Conservation (phyloP, 2,888 invertebrate genomes). For the Harpalus rufipes region DNA sequence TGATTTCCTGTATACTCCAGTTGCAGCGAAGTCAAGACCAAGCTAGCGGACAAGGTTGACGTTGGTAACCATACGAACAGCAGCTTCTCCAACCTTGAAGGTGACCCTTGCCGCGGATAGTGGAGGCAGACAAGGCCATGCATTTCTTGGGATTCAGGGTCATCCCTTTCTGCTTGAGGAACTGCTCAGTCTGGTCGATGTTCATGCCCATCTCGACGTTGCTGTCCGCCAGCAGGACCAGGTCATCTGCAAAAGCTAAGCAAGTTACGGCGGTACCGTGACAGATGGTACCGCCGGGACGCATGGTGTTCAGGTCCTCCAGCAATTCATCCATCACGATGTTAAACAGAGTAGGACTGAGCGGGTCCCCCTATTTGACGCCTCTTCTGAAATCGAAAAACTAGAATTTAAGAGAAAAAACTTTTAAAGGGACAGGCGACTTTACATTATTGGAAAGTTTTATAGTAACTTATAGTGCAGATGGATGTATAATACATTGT, state of each 20-base stretch:
- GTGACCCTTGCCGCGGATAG: too few species aligned
- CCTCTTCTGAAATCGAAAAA: slow-evolving; percentile 71
- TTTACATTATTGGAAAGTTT: too few species aligned
- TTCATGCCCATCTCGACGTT: neutral
- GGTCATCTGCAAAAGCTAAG: slow-evolving; percentile 9
- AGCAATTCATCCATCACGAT: neutral
- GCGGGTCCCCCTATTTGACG: slow-evolving; percentile 75
- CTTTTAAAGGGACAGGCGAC: too few species aligned
- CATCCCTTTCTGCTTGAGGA: neutral
- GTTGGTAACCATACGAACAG: slow-evolving; percentile 12
- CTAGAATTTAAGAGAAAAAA: too few species aligned
- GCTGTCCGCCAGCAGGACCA: neutral
- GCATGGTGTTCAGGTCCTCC: slow-evolving; percentile 16
- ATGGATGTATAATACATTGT: too few species aligned
- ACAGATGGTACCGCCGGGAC: slow-evolving; percentile 66
- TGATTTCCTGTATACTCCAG: neutral
- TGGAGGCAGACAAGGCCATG: slow-evolving; percentile 7
- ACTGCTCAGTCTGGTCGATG: neutral
- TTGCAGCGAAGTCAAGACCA: neutral
- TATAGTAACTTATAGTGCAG: too few species aligned
- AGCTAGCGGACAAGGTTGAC: slow-evolving; percentile 35
- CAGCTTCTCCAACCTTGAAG: neutral
- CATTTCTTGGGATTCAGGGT: slow-evolving; percentile 1
- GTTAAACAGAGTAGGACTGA: slow-evolving; percentile 73
- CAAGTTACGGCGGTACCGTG: neutral